A percentile compares a stretch with the other conserved stretches of the same genome.
Conservation (phyloP, 2,888 invertebrate genomes). For the Lathronympha strigana region DNA sequence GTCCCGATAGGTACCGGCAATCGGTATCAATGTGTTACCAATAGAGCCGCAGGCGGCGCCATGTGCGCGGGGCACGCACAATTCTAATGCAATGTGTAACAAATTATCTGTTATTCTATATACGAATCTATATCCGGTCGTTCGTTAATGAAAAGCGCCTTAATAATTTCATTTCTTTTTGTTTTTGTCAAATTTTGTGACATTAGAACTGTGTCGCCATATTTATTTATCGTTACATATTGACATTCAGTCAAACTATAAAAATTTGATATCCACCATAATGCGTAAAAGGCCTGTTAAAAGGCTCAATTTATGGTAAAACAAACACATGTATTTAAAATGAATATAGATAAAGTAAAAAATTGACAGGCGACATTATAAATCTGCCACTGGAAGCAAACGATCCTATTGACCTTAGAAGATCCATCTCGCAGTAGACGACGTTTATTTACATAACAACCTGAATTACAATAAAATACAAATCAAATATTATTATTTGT, state of each 20-base stretch:
- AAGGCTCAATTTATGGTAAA: too few relatives aligned
- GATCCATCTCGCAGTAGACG: conserved; percentile 18
- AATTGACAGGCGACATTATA: conserved; percentile 5
- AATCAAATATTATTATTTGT: conserved; percentile 48
- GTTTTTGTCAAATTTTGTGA: too few relatives aligned
- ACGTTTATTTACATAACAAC: conserved; percentile 38
- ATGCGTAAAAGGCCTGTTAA: too few relatives aligned
- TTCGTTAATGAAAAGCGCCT: too few relatives aligned
- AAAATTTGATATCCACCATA: too few relatives aligned
- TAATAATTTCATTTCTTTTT: too few relatives aligned
- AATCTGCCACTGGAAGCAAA: conserved; percentile 17
- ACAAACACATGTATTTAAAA: too few relatives aligned
- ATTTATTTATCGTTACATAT: too few relatives aligned
- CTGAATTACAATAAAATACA: conserved; percentile 38
- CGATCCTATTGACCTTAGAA: conserved; percentile 14
- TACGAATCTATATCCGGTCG: background rate
- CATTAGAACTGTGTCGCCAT: too few relatives aligned
- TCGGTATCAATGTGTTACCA: conserved; percentile 52
- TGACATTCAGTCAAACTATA: too few relatives aligned
- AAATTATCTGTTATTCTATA: conserved; percentile 19
- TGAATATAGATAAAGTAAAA: background rate
- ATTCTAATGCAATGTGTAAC: conserved; percentile 25
- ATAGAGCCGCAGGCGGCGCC: conserved; percentile 62
- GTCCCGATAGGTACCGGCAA: background rate
- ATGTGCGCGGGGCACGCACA: conserved; percentile 55